Conservation (phyloP, 2,113 vertebrate genomes). For the Podiceps cristatus region DNA sequence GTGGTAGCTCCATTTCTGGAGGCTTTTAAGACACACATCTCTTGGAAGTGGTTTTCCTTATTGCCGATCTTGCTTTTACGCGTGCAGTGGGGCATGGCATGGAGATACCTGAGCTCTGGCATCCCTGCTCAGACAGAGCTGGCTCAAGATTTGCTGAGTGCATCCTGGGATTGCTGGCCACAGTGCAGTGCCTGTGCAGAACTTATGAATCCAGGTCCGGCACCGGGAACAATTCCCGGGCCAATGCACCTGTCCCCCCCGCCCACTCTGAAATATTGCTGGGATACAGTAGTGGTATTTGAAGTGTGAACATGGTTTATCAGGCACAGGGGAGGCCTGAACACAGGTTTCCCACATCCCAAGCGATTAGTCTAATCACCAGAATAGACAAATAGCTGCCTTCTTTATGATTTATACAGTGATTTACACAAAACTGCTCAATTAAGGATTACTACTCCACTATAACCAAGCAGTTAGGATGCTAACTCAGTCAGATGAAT, state of each 20-base stretch:
- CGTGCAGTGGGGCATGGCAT: rapidly evolving
- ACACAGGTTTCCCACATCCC: slow-evolving; percentile 12
- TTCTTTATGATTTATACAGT: slow-evolving; percentile 21
- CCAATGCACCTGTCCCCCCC: rapidly evolving
- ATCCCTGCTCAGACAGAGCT: background rate
- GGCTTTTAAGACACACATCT: background rate
- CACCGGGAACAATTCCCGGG: background rate
- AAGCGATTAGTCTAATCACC: background rate
- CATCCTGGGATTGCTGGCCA: background rate
- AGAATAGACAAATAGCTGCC: slow-evolving; percentile 42
- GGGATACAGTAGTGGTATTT: background rate
- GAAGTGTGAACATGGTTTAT: slow-evolving; percentile 9
- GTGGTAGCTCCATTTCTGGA: background rate
- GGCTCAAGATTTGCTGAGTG: rapidly evolving
- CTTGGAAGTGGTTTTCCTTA: background rate
- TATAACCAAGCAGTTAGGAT: background rate
- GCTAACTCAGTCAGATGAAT: background rate
- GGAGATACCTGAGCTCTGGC: background rate
- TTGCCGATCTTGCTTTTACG: background rate
- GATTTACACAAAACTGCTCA: slow-evolving; percentile 25
- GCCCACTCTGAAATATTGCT: background rate
- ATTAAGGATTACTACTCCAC: slow-evolving; percentile 22
- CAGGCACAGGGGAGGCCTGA: background rate
- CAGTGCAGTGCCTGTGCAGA: rapidly evolving
- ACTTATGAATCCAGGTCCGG: background rate